Conservation (phyloP, 2,113 vertebrate genomes). For the Paralichthys olivaceus region DNA sequence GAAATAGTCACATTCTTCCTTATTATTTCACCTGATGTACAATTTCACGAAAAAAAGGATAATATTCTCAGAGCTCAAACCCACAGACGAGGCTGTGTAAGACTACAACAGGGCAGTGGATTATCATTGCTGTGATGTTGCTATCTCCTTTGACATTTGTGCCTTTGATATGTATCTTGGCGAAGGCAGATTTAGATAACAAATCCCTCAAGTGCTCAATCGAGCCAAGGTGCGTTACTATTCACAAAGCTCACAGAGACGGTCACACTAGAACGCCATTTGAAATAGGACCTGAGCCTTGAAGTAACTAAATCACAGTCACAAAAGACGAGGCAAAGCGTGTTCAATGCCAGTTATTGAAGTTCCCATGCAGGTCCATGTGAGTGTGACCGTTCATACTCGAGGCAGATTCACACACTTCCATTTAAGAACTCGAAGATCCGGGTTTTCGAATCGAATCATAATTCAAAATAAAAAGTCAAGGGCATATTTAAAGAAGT, state of each 20-base stretch:
- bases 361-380: neutral
- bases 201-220: constrained; percentile 66
- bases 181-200: constrained; percentile 68
- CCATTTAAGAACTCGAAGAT: neutral
- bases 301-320: constrained; percentile 8
- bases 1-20: neutral
- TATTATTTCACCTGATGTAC: constrained; percentile 1
- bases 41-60: neutral
- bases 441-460: neutral
- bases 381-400: neutral
- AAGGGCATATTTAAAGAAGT: too few species aligned
- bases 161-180: constrained; percentile 73
- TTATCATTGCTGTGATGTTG: constrained; percentile 49
- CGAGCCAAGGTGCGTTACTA: constrained; percentile 34
- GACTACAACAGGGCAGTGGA: constrained; percentile 56
- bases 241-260: constrained; percentile 21
- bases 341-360: neutral
- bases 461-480: neutral
- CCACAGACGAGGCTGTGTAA: constrained; percentile 21
- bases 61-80: constrained; percentile 4
- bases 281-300: constrained; percentile 19
- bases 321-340: neutral
- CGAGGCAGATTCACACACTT: neutral
- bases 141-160: constrained; percentile 74
- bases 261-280: constrained; percentile 5